These are phyloP conservation scores for Apodemus agrarius DNA, from an alignment of 2,797 vertebrate genomes.

Conservation along the genomic window DNA sequence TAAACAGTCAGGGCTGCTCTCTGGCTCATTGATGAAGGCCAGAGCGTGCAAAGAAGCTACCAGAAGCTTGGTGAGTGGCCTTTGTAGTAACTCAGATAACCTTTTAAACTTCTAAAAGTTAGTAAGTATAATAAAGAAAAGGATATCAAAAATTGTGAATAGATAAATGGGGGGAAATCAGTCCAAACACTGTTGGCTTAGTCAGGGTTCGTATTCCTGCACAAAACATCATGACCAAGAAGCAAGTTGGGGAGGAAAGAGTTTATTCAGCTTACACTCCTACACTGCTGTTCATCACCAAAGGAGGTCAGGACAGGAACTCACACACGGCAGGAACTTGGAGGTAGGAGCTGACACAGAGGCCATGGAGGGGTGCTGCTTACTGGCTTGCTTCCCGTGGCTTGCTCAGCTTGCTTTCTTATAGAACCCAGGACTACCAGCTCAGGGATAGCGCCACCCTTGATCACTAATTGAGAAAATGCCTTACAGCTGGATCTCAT, in stretches of 20 bases:
- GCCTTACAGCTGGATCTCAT: not conserved
- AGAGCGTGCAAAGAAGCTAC: not conserved
- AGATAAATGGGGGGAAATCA: not conserved
- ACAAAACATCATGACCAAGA: not conserved
- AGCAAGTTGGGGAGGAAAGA: not conserved
- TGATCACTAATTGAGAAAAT: not conserved
- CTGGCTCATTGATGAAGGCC: not conserved
- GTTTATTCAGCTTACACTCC: not conserved
- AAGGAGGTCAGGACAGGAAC: not conserved
- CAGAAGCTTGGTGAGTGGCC: not conserved
- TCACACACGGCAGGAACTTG: not conserved
- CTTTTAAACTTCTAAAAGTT: not conserved
- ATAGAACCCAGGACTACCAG: not conserved
- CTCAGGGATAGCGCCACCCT: not conserved
- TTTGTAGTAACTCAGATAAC: not conserved
- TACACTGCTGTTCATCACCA: not conserved
- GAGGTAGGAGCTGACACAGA: not conserved
- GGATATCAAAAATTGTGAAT: conserved; percentile 2
- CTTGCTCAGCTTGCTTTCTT: not conserved
- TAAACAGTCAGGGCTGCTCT: not conserved
- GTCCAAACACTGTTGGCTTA: not conserved
- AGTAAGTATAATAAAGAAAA: not conserved
- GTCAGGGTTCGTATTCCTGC: not conserved
- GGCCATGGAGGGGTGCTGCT: not conserved
- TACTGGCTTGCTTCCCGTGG: not conserved